Base-by-base conservation (phyloP, 2,113 vertebrate genomes). In the Cynocephalus volans region DNA sequence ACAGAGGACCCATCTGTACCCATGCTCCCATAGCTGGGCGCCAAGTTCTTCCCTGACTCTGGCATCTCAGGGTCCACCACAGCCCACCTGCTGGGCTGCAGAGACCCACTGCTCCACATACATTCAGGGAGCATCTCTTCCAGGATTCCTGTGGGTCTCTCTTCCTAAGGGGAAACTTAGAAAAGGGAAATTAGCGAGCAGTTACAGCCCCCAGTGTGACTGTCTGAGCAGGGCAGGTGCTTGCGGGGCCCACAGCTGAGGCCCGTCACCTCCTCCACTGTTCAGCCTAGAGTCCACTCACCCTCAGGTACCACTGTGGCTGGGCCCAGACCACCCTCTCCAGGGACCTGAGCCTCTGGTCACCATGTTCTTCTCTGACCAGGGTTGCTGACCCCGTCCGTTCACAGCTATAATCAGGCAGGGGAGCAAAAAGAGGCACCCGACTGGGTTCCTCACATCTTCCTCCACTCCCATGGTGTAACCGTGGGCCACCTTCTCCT, bases 21-120 rank as follows among this genome's bases (percentile, higher is more conserved):
- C 0, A 0, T 1, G 21, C 33, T n/a, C 54, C 60, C 67, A 8
- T 4, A 31, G 12, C 36, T 19, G 41, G 64, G 28, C 0, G 0
- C 19, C 24, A 77, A 80, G 12, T 54, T 33, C 73, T 60, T 62
- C 83, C 21, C 26, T 1, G 5, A 48, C 15, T 41, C 41, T 41
- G 41, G 41, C 41, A 41, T 41, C 41, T 41, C 41, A 41, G 41
- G 41, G n/a, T 62, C 41, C 31, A 7, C 4, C 21, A 45, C 21
- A 7, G 45, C 31, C 14, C 11, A 79, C 41, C 54, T 26, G 60
- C 64, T 18, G 33, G 6, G 26, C 8, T 18, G 3, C 64, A 72
- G 26, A 56, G 9, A 11, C 58, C 73, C 23, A 24, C 7, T 19
- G 88, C 65, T 72, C 9, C 13, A 0, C 65, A 1, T 2, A 11